Evolutionary conservation across 2,888 invertebrate species (phyloP).

Genomic region (Actias luna): DNA sequence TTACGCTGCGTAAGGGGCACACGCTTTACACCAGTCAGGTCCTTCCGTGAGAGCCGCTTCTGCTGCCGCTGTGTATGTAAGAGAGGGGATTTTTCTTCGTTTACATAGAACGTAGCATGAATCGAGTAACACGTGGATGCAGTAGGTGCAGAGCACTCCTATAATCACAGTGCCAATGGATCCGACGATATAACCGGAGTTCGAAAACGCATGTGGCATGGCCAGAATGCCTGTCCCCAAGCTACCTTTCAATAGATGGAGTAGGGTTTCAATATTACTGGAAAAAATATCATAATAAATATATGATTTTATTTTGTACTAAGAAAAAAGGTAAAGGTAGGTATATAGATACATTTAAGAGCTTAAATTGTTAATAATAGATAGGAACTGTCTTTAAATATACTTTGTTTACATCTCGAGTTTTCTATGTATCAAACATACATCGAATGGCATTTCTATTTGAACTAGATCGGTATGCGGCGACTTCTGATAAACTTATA

Average conservation of each 20-base stretch:
- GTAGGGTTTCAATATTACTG: constrained; percentile 90
- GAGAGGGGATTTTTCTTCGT: constrained; percentile 81
- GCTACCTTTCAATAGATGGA: constrained; percentile 94
- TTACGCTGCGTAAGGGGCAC: constrained; percentile 86
- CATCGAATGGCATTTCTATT: no score
- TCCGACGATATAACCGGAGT: constrained; percentile 92
- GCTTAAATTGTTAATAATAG: no score
- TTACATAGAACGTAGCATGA: constrained; percentile 84
- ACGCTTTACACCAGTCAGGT: constrained; percentile 83
- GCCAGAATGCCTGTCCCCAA: constrained; percentile 96
- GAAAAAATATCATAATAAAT: constrained; percentile 16
- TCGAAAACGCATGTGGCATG: constrained; percentile 92
- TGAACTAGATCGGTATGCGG: no score
- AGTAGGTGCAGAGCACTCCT: constrained; percentile 95
- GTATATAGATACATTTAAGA: no score
- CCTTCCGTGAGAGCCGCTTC: constrained; percentile 90
- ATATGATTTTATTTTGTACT: neutral
- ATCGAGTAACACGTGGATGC: constrained; percentile 93
- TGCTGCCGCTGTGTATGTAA: constrained; percentile 91
- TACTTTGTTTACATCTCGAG: no score
- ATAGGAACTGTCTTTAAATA: no score
- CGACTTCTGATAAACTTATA: no score
- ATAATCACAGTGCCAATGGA: constrained; percentile 90
- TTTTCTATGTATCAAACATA: no score
- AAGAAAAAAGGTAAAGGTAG: no score